phyloP scores from a whole-genome alignment of 2,888 invertebrate genomes.

The Lithophane socia region DNA sequence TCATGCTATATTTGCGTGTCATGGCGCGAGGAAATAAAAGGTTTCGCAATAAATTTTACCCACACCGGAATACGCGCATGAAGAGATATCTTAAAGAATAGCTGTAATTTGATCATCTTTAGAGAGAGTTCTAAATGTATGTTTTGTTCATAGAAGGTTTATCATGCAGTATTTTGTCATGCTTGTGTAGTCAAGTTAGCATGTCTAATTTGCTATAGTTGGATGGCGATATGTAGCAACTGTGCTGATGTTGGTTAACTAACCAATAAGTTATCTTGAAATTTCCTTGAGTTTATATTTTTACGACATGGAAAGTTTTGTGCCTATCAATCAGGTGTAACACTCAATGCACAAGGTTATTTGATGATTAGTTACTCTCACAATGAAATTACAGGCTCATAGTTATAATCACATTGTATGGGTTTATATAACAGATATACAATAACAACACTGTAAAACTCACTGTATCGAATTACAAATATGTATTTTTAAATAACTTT shows the following conservation, averaged over 20 bases:
- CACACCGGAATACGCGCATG: conserved; percentile 42
- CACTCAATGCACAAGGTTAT: conserved; percentile 51
- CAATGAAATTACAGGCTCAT: conserved; percentile 41
- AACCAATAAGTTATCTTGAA: conserved; percentile 53
- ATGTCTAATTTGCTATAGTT: conserved; percentile 67
- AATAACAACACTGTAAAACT: conserved; percentile 36
- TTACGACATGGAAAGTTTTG: conserved; percentile 51
- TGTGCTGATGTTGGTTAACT: conserved; percentile 51
- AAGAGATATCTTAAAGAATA: conserved; percentile 33
- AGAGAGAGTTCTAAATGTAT: conserved; percentile 6
- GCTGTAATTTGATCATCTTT: conserved; percentile 33
- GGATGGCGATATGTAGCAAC: conserved; percentile 49
- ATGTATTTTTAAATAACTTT: conserved; percentile 43
- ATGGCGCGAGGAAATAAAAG: conserved; percentile 79
- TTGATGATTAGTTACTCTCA: conserved; percentile 54
- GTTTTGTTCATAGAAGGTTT: conserved; percentile 25
- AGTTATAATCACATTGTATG: conserved; percentile 14
- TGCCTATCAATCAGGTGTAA: conserved; percentile 45
- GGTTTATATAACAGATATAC: conserved; percentile 35
- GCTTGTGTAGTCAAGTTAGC: conserved; percentile 63
- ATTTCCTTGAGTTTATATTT: conserved; percentile 44
- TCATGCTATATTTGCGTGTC: conserved; percentile 83
- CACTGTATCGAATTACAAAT: conserved; percentile 48
- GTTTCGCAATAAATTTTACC: conserved; percentile 68
- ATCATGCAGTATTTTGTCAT: conserved; percentile 64